A percentile compares a stretch with the other conserved stretches of the same genome.
Evolutionary conservation across 2,797 vertebrate species (phyloP).

Genomic region (Alcedo quadribrachys): DNA sequence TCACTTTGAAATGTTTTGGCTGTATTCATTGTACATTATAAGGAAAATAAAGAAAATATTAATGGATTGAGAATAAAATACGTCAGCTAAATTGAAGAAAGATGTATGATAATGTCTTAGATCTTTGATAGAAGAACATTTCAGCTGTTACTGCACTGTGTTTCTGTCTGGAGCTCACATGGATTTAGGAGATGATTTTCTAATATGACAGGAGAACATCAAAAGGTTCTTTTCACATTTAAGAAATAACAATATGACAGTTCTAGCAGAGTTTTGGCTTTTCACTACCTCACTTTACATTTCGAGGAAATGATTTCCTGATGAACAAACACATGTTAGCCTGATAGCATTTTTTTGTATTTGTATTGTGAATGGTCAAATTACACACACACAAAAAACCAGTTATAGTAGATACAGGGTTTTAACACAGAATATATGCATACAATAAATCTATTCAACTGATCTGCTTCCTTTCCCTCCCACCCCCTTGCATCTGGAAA

Average conservation of each 20-base stretch:
- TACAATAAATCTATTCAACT: constrained; percentile 31
- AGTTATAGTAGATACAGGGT: constrained; percentile 20
- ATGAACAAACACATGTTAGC: constrained; percentile 39
- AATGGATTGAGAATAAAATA: background rate
- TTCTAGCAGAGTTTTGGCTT: constrained; percentile 27
- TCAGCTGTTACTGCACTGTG: background rate
- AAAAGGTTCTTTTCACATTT: background rate
- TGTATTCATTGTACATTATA: background rate
- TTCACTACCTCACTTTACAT: constrained; percentile 12
- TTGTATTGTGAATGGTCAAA: constrained; percentile 47
- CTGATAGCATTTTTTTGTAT: constrained; percentile 59
- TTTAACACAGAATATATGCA: constrained; percentile 23
- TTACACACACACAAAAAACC: constrained; percentile 33
- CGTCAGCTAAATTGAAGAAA: background rate
- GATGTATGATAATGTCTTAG: background rate
- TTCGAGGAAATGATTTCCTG: constrained; percentile 36
- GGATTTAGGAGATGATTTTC: background rate
- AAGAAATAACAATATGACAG: background rate
- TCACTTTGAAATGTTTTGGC: background rate
- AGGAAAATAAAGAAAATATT: background rate
- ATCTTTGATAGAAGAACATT: background rate
- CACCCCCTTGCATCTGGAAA: constrained; percentile 26
- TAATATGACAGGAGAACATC: background rate
- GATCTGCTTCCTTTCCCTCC: constrained; percentile 17
- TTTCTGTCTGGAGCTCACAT: background rate